Conservation (phyloP, 2,888 invertebrate species). For the Podabrus alpinus region DNA sequence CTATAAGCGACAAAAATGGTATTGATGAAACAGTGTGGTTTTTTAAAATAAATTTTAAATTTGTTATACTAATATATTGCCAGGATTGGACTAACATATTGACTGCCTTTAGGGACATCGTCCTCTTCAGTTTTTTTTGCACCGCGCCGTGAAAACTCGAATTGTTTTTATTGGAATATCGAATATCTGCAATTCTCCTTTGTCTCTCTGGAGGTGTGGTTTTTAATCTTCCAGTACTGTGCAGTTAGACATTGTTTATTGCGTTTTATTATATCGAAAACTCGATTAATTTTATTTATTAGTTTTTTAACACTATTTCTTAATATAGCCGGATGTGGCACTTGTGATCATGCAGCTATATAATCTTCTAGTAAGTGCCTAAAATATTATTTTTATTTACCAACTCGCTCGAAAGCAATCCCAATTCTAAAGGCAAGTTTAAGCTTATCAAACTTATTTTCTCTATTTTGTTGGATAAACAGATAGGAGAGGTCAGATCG, state of each 20-base stretch:
- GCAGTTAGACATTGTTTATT: background rate
- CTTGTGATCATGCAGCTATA: too few relatives aligned
- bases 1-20: background rate
- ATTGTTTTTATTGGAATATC: background rate
- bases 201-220: background rate
- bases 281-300: too few relatives aligned
- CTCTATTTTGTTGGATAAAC: too few relatives aligned
- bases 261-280: background rate
- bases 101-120: background rate
- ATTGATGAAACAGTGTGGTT: background rate
- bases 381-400: too few relatives aligned
- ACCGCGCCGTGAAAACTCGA: background rate
- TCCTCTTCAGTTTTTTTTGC: background rate
- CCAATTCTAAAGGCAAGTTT: too few relatives aligned
- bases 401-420: too few relatives aligned
- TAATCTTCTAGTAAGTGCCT: too few relatives aligned
- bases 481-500: too few relatives aligned
- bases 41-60: background rate
- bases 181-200: background rate
- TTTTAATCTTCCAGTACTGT: background rate
- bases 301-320: too few relatives aligned
- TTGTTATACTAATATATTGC: background rate
- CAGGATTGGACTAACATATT: background rate
- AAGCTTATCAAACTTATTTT: too few relatives aligned
- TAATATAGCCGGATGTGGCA: too few relatives aligned